These are phyloP conservation scores for Nemurella pictetii DNA, from an alignment of 2,888 invertebrate genomes.

Conservation along the genomic window DNA sequence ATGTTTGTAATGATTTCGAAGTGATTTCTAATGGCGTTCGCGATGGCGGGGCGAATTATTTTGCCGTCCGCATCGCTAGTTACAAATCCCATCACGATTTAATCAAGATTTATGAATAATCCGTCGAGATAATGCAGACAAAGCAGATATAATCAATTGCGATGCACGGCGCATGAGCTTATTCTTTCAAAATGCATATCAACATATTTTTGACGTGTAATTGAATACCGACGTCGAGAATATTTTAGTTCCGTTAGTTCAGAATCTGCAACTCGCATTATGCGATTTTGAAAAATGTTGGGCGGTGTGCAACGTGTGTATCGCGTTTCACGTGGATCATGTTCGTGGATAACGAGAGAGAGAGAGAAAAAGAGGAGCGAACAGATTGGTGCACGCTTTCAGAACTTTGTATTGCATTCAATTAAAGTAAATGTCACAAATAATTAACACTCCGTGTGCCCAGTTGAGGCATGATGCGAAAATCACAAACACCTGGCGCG, in stretches of 20 bases:
- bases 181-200: background rate
- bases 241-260: background rate
- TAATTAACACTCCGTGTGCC: background rate
- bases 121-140: background rate
- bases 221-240: background rate
- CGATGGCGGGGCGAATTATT: background rate
- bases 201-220: background rate
- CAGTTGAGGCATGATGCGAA: background rate
- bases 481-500: background rate
- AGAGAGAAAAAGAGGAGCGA: background rate
- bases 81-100: background rate
- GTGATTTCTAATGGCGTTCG: conserved; percentile 1
- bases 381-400: background rate
- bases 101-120: background rate
- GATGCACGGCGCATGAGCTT: background rate
- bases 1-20: conserved; percentile 12
- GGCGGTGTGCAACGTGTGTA: background rate
- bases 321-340: background rate
- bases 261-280: background rate
- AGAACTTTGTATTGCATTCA: background rate
- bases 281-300: background rate
- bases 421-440: background rate
- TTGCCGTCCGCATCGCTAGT: background rate
- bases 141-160: background rate
- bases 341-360: background rate